Conservation (phyloP, 2,797 vertebrate species). For the Lutjanus campechanus region DNA sequence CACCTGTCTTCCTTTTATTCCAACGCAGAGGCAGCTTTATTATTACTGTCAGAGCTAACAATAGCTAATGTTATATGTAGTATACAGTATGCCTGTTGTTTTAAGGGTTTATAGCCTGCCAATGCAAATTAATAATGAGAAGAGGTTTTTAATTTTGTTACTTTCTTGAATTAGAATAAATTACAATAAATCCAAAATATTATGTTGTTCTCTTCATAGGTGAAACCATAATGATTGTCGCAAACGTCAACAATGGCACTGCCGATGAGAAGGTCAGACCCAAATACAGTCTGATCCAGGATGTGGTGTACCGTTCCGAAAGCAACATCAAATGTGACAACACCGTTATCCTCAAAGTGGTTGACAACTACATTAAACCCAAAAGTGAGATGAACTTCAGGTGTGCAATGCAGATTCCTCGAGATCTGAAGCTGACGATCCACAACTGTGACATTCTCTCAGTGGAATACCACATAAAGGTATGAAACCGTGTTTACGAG, state of each 20-base stretch:
- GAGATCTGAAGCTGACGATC: slow-evolving; percentile 81
- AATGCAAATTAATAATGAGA: too few species aligned
- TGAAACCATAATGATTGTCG: slow-evolving; percentile 90
- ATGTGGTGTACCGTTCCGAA: slow-evolving; percentile 86
- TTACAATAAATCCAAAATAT: not conserved
- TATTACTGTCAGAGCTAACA: too few species aligned
- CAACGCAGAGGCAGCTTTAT: too few species aligned
- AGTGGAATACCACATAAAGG: slow-evolving; percentile 92
- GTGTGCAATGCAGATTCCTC: slow-evolving; percentile 88
- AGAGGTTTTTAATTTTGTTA: too few species aligned
- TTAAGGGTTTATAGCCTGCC: too few species aligned
- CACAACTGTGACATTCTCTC: slow-evolving; percentile 92
- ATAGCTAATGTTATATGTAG: too few species aligned
- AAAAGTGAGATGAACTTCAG: slow-evolving; percentile 86
- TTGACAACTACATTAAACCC: slow-evolving; percentile 84
- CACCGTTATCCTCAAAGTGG: slow-evolving; percentile 84
- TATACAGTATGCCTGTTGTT: too few species aligned
- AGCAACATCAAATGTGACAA: slow-evolving; percentile 83
- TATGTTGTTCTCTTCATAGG: slow-evolving; percentile 79
- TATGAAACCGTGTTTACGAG: slow-evolving; percentile 20
- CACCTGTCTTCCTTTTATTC: too few species aligned
- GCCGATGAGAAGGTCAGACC: slow-evolving; percentile 87
- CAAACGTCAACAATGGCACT: slow-evolving; percentile 93
- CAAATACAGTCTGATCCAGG: slow-evolving; percentile 89
- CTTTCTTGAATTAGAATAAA: not conserved